Evolutionary conservation across 2,113 vertebrate species (phyloP).

Genomic region (Gallinago media): DNA sequence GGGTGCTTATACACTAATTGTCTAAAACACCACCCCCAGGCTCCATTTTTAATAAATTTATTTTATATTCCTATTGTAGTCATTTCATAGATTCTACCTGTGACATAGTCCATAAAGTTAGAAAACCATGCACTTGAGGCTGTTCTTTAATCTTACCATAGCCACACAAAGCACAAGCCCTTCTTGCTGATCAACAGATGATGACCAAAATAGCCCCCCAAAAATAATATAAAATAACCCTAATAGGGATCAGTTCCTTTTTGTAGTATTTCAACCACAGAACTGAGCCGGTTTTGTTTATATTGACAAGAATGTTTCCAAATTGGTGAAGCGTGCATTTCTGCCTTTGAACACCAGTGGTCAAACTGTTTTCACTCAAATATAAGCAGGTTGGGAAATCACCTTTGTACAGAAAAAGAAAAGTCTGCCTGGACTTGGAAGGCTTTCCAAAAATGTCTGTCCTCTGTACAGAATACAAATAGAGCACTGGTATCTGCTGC

Average conservation of each 20-base stretch:
- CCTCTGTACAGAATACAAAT: neutral
- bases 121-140: neutral
- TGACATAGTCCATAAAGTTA: neutral
- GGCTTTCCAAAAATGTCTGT: neutral
- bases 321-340: neutral
- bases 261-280: neutral
- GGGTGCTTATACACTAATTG: neutral
- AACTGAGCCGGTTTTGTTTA: neutral
- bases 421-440: neutral
- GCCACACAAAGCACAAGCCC: neutral
- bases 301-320: neutral
- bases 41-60: neutral
- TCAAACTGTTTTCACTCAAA: neutral
- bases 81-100: neutral
- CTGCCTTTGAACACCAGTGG: neutral
- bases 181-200: neutral
- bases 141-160: neutral
- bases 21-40: neutral
- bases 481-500: neutral
- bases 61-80: neutral
- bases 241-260: neutral
- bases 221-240: neutral
- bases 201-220: neutral
- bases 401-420: conserved; percentile 4
- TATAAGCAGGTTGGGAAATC: neutral